Evolutionary conservation across 1,140 invertebrate species (phyloP).

Genomic region (Papilio machaon): DNA sequence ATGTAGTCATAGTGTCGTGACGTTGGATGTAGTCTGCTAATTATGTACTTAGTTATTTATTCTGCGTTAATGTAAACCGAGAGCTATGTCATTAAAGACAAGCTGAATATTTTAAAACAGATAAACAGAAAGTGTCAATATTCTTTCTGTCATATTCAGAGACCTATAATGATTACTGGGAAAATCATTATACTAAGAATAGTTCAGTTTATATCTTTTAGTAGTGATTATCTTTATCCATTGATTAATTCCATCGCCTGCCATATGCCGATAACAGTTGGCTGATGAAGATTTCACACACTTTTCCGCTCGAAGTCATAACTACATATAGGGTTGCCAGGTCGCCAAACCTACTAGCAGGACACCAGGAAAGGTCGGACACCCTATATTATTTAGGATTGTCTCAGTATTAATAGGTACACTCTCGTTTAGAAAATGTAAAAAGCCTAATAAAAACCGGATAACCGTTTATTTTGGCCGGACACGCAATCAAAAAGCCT

Average conservation of each 20-base stretch:
- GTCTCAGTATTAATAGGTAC: no score
- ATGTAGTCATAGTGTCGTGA: not conserved
- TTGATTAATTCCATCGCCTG: not conserved
- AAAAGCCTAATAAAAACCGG: no score
- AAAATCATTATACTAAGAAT: not conserved
- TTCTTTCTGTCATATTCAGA: not conserved
- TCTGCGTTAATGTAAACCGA: not conserved
- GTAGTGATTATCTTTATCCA: no score
- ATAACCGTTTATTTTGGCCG: no score
- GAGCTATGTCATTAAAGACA: not conserved
- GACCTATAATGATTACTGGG: not conserved
- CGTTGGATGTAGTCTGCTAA: not conserved
- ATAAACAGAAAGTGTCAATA: not conserved
- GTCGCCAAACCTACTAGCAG: no score
- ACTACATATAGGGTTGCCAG: no score
- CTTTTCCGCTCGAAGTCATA: not conserved
- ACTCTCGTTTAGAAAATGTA: no score
- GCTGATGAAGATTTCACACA: not conserved
- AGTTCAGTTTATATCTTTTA: no score
- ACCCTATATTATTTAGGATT: no score
- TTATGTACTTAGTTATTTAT: constrained; percentile 9
- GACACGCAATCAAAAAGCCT: no score
- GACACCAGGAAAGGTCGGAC: no score
- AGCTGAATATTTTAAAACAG: not conserved
- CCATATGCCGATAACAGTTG: not conserved